Base-by-base conservation (phyloP, 2,113 vertebrate genomes). In the Paradisaea rubra region DNA sequence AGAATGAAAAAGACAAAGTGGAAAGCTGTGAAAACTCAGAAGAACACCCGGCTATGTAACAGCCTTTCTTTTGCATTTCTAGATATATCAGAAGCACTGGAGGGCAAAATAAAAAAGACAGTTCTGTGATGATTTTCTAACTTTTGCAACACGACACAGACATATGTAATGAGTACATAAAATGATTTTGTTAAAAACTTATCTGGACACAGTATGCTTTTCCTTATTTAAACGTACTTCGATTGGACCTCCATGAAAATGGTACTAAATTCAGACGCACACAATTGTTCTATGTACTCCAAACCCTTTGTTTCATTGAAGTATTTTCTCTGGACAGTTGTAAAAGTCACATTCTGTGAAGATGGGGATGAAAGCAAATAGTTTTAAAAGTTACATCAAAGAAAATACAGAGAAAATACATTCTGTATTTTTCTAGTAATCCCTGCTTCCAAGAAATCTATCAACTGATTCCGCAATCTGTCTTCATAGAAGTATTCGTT, bases 241-340 rank as follows among this genome's bases (percentile, higher is more conserved):
- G 98, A 98, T 35, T 99, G 99, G 91, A 99, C 98, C 95, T 99
- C 99, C 99, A 99, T 99, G 54, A 99, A 91, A 63, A 99, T 97
- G 10, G 98, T 99, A 96, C 96, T 98, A 96, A 99, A 99, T 96
- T 99, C 99, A 88, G 99, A 97, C 6, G 97, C 98, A 95, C 99
- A 99, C 73, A 99, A 94, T 79, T 99, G 99, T 84, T 99, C 98
- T 91, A 99, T 98, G 89, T 99, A 99, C 90, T 99, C 99, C 96
- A 99, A 96, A 41, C 99, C 99, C 97, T 99, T 99, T n/a, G 97
- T 98, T 97, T 99, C 99, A 96, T 98, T 99, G 97, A 99, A 99
- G 96, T 99, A 99, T 96, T 98, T 99, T 92, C 99, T 98, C 91
- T 99, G 99, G 87, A 99, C 95, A 54, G 99, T 98, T 95, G 98